These are phyloP conservation scores for Cartodere bifasciata DNA, from an alignment of 2,888 invertebrate genomes.

Conservation along the genomic window DNA sequence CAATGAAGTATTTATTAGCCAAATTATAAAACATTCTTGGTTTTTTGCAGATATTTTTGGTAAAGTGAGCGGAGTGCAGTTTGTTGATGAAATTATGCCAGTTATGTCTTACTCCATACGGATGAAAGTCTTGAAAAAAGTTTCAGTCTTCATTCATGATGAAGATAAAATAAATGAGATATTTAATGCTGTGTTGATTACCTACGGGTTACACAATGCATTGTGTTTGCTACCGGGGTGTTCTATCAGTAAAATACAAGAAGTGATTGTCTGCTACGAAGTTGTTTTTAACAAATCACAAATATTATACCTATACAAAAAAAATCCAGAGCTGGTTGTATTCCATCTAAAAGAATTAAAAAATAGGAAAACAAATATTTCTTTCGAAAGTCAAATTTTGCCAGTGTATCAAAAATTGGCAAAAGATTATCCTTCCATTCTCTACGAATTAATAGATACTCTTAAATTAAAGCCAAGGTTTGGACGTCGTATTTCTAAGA, in stretches of 20 bases:
- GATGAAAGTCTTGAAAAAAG: constrained; percentile 12
- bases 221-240: constrained; percentile 11
- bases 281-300: constrained; percentile 8
- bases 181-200: constrained; percentile 8
- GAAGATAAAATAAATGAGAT: constrained; percentile 9
- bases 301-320: constrained; percentile 7
- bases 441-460: constrained; percentile 11
- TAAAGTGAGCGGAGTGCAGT: constrained; percentile 6
- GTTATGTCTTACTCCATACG: constrained; percentile 11
- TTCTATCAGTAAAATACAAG: constrained; percentile 8
- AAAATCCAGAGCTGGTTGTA: constrained; percentile 9
- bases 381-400: too few relatives aligned
- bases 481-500: constrained; percentile 11
- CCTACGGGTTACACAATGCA: constrained; percentile 11
- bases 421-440: constrained; percentile 9
- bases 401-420: constrained; percentile 12
- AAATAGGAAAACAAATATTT: constrained; percentile 2
- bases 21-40: constrained; percentile 13
- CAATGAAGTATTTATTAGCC: constrained; percentile 10
- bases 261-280: constrained; percentile 9
- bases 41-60: constrained; percentile 10
- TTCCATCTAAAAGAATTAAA: constrained; percentile 10
- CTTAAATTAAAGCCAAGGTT: constrained; percentile 8
- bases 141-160: constrained; percentile 3
- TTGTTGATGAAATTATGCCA: constrained; percentile 10